Base-by-base conservation (phyloP, 2,797 vertebrate species). In the Acrossocheilus wenchowensis region DNA sequence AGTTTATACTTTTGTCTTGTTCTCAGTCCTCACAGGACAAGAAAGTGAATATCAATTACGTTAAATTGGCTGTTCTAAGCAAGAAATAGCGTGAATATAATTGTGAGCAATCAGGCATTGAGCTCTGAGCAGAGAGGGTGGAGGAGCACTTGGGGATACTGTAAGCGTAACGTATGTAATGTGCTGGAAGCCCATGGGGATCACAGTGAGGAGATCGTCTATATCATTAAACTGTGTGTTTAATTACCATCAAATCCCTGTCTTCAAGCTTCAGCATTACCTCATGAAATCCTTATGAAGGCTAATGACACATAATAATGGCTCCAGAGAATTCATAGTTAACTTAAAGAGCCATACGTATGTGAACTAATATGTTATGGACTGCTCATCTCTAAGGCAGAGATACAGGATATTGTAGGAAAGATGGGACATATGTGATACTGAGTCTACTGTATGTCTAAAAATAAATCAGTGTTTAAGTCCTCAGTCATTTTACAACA, bases 211-310 rank as follows among this genome's bases (percentile, higher is more conserved):
- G 74, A 90, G 90, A 90, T 92, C 50, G 34, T 81, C 73, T 80
- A 78, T 86, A 78, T 89, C 50, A 77, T 82, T 81, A 85, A 90
- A 85, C 85, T 75, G 72, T 66, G 79, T 87, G 82, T 81, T 83
- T 88, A 88, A 92, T 92, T 87, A 88, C 85, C 88, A 91, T 73
- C 75, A 86, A 81, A 26, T 83, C 71, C 73, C 62, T 50, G 66
- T 50, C 57, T 43, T 75, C 73, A 71, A 78, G 86, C 81, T 84
- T 85, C 82, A 68, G 78, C 43, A 83, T 89, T 83, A 87, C 62
- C 88, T 93, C 90, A 92, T 93, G 88, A 93, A 94, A 92, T 89
- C 89, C 88, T 91, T 91, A 91, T 92, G 87, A 91, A 91, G 90
- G 88, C 78, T 93, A 92, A 92, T 92, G 91, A 91, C 85, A 91